Percentiles rank a stretch among this genome's conserved stretches.
phyloP scores from a whole-genome alignment of 2,888 invertebrate species.

The Scaptomyza reducta region DNA sequence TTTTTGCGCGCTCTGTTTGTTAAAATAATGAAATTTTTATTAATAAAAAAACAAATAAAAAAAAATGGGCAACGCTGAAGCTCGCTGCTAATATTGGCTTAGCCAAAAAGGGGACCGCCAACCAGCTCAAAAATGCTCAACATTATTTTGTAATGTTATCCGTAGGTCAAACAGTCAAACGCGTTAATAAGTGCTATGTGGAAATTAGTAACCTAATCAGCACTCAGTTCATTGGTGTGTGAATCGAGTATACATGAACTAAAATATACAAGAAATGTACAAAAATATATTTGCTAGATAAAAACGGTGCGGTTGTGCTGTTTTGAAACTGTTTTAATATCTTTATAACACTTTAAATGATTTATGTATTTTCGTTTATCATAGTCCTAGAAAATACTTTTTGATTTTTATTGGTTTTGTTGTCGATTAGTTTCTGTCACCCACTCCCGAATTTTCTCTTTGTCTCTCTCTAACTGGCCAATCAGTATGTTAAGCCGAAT shows the following conservation, averaged over 20 bases:
- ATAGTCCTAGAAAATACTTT: not conserved
- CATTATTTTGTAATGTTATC: conserved; percentile 62
- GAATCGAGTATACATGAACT: conserved; percentile 1
- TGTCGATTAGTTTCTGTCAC: conserved; percentile 28
- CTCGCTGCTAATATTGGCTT: conserved; percentile 67
- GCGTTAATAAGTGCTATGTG: conserved; percentile 44
- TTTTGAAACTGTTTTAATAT: no score
- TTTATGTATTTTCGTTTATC: not conserved
- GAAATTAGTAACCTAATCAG: conserved; percentile 64
- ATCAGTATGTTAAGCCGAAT: conserved; percentile 72
- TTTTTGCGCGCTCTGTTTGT: conserved; percentile 56
- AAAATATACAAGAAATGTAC: not conserved
- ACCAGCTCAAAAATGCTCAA: conserved; percentile 37
- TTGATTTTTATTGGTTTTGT: conserved; percentile 2
- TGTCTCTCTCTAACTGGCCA: conserved; percentile 11
- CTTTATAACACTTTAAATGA: not conserved
- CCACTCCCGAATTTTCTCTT: not conserved
- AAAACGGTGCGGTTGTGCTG: no score
- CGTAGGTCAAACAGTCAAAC: conserved; percentile 51
- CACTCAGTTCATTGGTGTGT: conserved; percentile 13
- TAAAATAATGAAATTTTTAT: conserved; percentile 77
- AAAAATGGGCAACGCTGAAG: conserved; percentile 49
- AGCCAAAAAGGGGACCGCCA: conserved; percentile 39
- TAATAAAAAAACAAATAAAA: conserved; percentile 40
- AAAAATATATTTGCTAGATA: not conserved